These are phyloP conservation scores for Limnothrissa miodon DNA, from an alignment of 2,113 vertebrate species.

Conservation along the genomic window DNA sequence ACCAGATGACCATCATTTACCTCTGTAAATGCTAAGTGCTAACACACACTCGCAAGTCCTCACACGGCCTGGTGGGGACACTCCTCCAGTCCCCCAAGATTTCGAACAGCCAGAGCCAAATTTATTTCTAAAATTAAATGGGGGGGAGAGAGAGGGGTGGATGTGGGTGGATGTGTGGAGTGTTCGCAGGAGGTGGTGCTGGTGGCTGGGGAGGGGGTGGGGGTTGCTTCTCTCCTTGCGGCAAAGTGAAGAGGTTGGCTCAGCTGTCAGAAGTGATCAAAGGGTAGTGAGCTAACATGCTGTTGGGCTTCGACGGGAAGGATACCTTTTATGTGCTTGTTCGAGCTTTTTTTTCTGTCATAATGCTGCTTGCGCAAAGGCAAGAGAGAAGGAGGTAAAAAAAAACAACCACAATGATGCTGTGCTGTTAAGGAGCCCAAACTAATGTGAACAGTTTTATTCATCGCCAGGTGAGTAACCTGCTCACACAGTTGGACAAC, in stretches of 20 bases:
- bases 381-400: not conserved
- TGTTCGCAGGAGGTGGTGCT: not conserved
- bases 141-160: conserved; percentile 13
- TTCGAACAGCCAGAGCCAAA: conserved; percentile 39
- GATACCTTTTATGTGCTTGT: conserved; percentile 45
- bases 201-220: conserved; percentile 4
- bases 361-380: not conserved
- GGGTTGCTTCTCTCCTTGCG: conserved; percentile 31
- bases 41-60: not conserved
- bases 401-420: not conserved
- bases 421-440: not conserved
- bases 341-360: conserved; percentile 38
- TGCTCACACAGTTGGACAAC: not conserved
- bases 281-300: conserved; percentile 39
- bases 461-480: not conserved
- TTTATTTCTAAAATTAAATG: conserved; percentile 47
- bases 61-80: not conserved
- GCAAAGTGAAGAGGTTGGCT: conserved; percentile 49
- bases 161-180: conserved; percentile 24
- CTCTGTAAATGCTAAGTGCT: not conserved
- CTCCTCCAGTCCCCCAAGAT: conserved; percentile 26
- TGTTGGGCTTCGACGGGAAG: conserved; percentile 44
- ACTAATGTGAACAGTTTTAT: not conserved
- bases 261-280: conserved; percentile 55
- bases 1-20: not conserved